A percentile compares a stretch with the other conserved stretches of the same genome.
phyloP scores from a whole-genome alignment of 2,888 invertebrate genomes.

The Ypsolopha scabrella region DNA sequence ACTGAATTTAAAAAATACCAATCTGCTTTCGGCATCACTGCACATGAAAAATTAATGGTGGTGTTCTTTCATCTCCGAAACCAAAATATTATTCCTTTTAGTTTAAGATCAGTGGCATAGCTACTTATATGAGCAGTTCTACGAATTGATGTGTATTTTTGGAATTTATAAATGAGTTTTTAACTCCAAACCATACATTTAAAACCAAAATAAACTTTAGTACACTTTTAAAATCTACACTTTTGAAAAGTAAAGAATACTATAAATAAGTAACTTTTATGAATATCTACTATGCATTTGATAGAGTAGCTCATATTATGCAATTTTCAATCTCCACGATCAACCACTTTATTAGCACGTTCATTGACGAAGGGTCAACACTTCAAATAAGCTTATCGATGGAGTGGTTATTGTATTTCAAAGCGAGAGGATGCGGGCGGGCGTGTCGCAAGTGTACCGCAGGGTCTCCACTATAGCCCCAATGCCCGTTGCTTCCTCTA shows the following conservation, averaged over 20 bases:
- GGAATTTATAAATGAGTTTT: neutral
- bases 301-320: neutral
- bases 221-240: no score
- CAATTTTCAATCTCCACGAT: no score
- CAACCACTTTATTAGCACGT: neutral
- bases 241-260: no score
- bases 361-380: neutral
- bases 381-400: neutral
- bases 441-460: neutral
- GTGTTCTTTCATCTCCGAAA: neutral
- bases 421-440: neutral
- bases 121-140: neutral
- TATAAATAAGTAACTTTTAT: no score
- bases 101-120: neutral
- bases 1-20: no score
- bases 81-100: conserved; percentile 1
- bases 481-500: neutral
- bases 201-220: no score
- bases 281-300: neutral
- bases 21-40: no score
- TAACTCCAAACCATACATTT: no score
- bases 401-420: neutral
- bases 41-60: no score
- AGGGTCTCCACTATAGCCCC: neutral
- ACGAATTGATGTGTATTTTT: neutral